Evolutionary conservation across 2,113 vertebrate genomes (phyloP), one percentile per base, ranked within the genome.

Genomic region (Bufo gargarizans): DNA sequence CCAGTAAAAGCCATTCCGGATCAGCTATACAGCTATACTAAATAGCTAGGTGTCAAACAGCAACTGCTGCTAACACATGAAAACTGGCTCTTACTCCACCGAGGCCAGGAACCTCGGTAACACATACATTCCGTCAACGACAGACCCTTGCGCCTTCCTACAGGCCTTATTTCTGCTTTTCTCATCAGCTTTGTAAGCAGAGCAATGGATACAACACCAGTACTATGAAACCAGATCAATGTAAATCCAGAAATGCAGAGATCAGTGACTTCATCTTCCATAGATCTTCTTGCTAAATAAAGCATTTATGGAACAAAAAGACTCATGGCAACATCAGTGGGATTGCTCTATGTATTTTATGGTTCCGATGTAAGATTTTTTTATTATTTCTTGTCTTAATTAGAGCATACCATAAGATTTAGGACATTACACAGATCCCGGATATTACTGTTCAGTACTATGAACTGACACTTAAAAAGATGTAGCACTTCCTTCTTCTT

Each of bases 191-290:
- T 86, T 77, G 84, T 86, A 63, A 86, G 33, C 19, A 78, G 74
- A 63, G 56, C 43, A 33, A 53, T 53, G 58, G 67, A 78, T 86
- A 53, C 67, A 65, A 77, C 53, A 49, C 50, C 59, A 65, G 65
- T 49, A 22, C 45, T 17, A 50, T 86, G 72, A 86, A 86, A 78
- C 6, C 56, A 55, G 61, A 78, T 86, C 76, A 53, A 86, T 86
- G 55, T 9, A 20, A 47, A 63, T 53, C 45, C 16, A 20, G 72
- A 76, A 43, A 76, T 8, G 47, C 49, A 69, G 61, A 50, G 77
- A 86, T 77, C 71, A 76, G 43, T n/a, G 55, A 47, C 84, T 49
- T 63, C 19, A 5, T 56, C 45, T 76, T 45, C 72, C 3, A 50
- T 76, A 20, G 20, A 76, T 76, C 72, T 20, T 20, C 47, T 47